phyloP scores from a whole-genome alignment of 2,113 vertebrate species.

The Castor canadensis region DNA sequence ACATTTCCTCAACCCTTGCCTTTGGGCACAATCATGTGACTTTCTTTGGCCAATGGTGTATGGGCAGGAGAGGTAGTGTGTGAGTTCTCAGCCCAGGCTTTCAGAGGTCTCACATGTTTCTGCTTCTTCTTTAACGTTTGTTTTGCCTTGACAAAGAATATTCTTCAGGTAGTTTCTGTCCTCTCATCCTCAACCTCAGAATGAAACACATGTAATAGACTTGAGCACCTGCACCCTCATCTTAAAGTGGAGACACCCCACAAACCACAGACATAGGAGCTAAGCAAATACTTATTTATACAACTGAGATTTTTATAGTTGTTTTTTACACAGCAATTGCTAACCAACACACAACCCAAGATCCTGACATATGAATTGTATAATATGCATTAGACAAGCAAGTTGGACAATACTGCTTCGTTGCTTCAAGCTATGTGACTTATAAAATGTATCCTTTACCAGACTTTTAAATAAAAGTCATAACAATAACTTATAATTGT shows the following conservation, averaged over 20 bases:
- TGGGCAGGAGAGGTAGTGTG: background rate
- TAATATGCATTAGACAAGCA: background rate
- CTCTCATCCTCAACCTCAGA: background rate
- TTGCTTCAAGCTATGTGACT: background rate
- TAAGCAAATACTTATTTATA: background rate
- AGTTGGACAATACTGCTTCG: background rate
- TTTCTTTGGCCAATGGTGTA: background rate
- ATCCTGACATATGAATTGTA: background rate
- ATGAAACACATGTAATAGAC: background rate
- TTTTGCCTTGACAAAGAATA: background rate
- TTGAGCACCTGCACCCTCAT: background rate
- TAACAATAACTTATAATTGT: background rate
- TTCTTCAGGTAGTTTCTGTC: background rate
- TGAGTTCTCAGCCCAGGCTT: background rate
- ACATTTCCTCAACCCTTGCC: background rate
- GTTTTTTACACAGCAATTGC: background rate
- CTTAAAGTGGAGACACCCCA: background rate
- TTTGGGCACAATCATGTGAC: background rate
- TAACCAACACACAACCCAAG: background rate
- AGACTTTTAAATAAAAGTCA: background rate
- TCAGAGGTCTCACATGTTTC: background rate
- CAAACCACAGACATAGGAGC: background rate
- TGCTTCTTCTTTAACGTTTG: background rate
- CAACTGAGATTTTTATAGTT: constrained; percentile 10
- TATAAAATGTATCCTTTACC: background rate